Base-by-base conservation (phyloP, 2,113 vertebrate species). In the Astur gentilis region DNA sequence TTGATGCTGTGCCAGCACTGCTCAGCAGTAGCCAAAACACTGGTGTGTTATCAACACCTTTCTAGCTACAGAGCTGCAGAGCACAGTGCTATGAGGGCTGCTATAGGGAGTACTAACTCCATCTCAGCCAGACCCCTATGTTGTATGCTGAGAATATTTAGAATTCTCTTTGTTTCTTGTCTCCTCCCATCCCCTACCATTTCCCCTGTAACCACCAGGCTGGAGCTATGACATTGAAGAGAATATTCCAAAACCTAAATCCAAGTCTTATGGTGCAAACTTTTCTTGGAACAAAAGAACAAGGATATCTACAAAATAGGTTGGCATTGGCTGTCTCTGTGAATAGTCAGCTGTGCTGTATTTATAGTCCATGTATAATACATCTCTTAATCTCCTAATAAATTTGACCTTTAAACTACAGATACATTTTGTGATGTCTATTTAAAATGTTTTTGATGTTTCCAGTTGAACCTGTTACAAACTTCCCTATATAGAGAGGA, bases 241-340 rank as follows among this genome's bases (percentile, higher is more conserved):
- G 97, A 99, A 22, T 11, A 49, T 94, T 96, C 98, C 99, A 54
- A 99, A 99, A 98, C 99, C 99, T 85, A 99, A 99, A 98, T 99
- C 98, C 95, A 99, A 99, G 97, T 99, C 99, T 96, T 99, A 99
- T 2, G 99, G 99, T 36, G 99, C 99, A 94, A 99, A 99, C 98
- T 99, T 99, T 98, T 99, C 99, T 97, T 99, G 99, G 99, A 98
- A 99, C 98, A 99, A 99, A 98, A 99, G 99, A 98, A 99, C 99
- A 95, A 98, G 99, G 96, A 99, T 99, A 91, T 99, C 99, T 65
- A 99, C 99, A 90, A 99, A 99, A 98, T 99, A 99, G 98, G 97
- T 97, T 95, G 97, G 98, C 98, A 97, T 96, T 96, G 84, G 83
- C 97, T 98, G 80, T 97, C 91, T 95, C 97, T 93, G 87, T 90